phyloP scores from a whole-genome alignment of 2,113 vertebrate genomes.

The Polypterus senegalus region DNA sequence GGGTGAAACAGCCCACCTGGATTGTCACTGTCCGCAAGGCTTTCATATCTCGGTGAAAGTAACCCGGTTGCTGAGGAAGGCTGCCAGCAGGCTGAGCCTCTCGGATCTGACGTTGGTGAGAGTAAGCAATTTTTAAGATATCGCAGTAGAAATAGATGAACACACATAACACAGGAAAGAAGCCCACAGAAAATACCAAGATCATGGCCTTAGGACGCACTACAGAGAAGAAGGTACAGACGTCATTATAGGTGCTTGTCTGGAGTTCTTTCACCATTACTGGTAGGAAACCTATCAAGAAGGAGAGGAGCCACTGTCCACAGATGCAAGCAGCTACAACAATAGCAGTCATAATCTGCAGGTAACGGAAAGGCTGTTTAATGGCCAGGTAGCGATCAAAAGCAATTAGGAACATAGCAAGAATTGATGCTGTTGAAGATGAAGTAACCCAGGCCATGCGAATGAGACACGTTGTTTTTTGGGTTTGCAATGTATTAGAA shows the following conservation, averaged over 20 bases:
- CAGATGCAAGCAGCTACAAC: slow-evolving; percentile 34
- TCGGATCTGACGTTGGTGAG: slow-evolving; percentile 63
- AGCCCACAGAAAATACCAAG: slow-evolving; percentile 51
- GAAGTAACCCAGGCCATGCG: slow-evolving; percentile 67
- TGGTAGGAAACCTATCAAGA: slow-evolving; percentile 62
- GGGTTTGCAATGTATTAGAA: slow-evolving; percentile 21
- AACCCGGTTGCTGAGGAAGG: slow-evolving; percentile 21
- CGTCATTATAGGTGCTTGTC: slow-evolving; percentile 19
- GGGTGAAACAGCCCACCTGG: slow-evolving; percentile 67
- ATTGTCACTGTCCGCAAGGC: slow-evolving; percentile 65
- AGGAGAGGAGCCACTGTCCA: slow-evolving; percentile 57
- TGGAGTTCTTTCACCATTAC: slow-evolving; percentile 49
- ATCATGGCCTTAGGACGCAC: slow-evolving; percentile 56
- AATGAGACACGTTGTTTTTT: slow-evolving; percentile 52
- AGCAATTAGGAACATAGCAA: slow-evolving; percentile 71
- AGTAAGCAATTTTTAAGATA: slow-evolving; percentile 72
- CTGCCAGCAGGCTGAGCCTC: slow-evolving; percentile 40
- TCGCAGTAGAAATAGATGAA: slow-evolving; percentile 82
- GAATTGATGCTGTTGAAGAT: slow-evolving; percentile 67
- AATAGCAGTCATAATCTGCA: slow-evolving; percentile 43
- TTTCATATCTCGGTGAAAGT: slow-evolving; percentile 53
- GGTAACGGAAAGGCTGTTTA: slow-evolving; percentile 67
- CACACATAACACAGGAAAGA: slow-evolving; percentile 61
- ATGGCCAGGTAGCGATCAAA: slow-evolving; percentile 81
- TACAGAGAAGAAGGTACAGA: slow-evolving; percentile 69